Evolutionary conservation across 2,888 invertebrate species (phyloP), one percentile per base, ranked within the genome.

Genomic region (Dynastes hyllus): DNA sequence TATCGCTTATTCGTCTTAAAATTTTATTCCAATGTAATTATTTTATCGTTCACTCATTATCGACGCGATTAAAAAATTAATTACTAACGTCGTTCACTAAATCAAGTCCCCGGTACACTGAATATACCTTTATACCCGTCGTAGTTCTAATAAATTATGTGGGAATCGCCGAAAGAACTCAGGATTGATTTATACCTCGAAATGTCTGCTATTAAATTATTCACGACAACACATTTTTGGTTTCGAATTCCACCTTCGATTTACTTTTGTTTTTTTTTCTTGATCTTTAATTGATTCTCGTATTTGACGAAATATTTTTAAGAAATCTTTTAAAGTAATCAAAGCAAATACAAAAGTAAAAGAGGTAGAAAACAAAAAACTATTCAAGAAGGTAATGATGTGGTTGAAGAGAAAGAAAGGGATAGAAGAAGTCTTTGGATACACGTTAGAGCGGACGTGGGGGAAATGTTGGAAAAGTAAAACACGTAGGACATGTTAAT

Each of bases 401-500:
- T 63, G 63, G n/a, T 13, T 9, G 63, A 5, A 9, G 71, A 78
- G 79, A 75, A 80, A 79, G 79, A 80, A 79, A 80, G 78, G 0
- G 77, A 81, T 13, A 29, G 63, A 63, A 22, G 5, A 27, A 55
- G 4, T 1, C 5, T 37, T 4, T 11, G 16, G 55, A 55, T 55
- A 3, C 5, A 6, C n/a, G 55, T 4, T 55, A 16, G 55, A 16
- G 5, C n/a, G 55, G 16, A 78, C 78, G 67, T 71, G 71, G 61
- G 55, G 77, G 40, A 22, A 76, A 79, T 78, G 70, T 76, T 58
- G 55, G 81, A 79, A 81, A 81, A 80, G 78, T 80, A 81, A 81
- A 55, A 78, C 78, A 81, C 79, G 81, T 79, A 78, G 78, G 78
- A 80, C 81, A 80, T 77, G 80, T 80, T 79, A 80, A 80, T 79